Base-by-base conservation (phyloP, 1,140 invertebrate genomes). In the Halictus rubicundus region DNA sequence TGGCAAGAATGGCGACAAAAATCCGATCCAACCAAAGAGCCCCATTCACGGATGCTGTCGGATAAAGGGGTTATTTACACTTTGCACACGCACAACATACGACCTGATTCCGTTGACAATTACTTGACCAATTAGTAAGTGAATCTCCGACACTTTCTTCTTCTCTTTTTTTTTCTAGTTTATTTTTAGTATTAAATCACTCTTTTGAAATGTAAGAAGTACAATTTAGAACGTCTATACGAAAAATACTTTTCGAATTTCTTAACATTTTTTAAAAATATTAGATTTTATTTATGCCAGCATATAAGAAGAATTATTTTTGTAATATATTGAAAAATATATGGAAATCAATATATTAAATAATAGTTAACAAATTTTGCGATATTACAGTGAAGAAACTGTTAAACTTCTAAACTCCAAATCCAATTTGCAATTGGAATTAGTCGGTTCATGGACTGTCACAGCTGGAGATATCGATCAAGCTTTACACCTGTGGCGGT, bases 391-490 rank as follows among this genome's bases (percentile, higher is more conserved):
- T 92, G 96, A 97, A 93, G 95, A 95, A 76, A 96, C 96, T 89
- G 96, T 97, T 27, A 94, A 96, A 83, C 94, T 97, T 88, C 95
- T 98, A 80, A 95, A 97, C 85, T 95, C 96, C 27, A 95, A 95
- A 78, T 91, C 94, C 32, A 94, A 96, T 42, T 90, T 96, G 12
- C 95, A 95, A 72, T 96, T 95, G 87, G 96, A 97, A 89, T 92
- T 97, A 75, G 95, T 97, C 59, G 97, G 96, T 81, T 97, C 96
- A 86, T 98, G 97, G 96, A 96, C 95, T 10, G 98, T 99, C 12
- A 96, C 97, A 82, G 97, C 99, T 63, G 99, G 99, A n/a, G 98
- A 99, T 90, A 96, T 99, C 94, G 98, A 99, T 94, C 98, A 99
- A 94, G 97, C 97, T 46, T 93, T 99, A 79, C 98, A 99, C 93